Percentiles rank a stretch among this genome's conserved stretches.
Conservation (phyloP, 2,113 vertebrate species). For the Sapayoa aenigma region DNA sequence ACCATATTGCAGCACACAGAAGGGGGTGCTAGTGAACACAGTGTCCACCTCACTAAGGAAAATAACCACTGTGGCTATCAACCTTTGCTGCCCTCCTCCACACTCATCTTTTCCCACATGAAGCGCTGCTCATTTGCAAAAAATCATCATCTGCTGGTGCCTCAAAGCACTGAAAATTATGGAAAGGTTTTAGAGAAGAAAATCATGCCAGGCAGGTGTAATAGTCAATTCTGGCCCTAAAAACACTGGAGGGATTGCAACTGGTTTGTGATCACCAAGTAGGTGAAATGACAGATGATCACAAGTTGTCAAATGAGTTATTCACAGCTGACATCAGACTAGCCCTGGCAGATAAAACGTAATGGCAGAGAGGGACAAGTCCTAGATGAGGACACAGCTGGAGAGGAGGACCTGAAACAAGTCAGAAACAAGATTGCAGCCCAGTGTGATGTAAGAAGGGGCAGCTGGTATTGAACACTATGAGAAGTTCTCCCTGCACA, state of each 20-base stretch:
- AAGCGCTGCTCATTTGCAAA: not conserved
- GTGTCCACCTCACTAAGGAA: rapidly evolving
- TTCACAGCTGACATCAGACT: not conserved
- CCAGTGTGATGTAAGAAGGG: not conserved
- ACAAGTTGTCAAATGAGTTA: not conserved
- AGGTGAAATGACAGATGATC: not conserved
- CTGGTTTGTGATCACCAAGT: not conserved
- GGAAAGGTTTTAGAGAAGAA: not conserved
- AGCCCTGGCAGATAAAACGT: not conserved
- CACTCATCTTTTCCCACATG: rapidly evolving
- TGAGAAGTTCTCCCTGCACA: not conserved
- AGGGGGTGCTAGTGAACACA: not conserved
- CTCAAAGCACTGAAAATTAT: not conserved
- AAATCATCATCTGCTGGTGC: not conserved
- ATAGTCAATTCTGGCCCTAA: not conserved
- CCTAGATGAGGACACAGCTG: not conserved
- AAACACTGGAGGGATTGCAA: not conserved
- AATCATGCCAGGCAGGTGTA: not conserved
- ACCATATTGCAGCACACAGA: not conserved
- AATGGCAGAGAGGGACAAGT: not conserved
- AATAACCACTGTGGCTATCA: not conserved
- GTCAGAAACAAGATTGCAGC: not conserved
- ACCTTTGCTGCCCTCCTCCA: not conserved
- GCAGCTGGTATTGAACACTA: not conserved
- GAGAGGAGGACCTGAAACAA: not conserved